Evolutionary conservation across 2,888 invertebrate species (phyloP), one percentile per base, ranked within the genome.

Genomic region (Cecidostiba fungosa): DNA sequence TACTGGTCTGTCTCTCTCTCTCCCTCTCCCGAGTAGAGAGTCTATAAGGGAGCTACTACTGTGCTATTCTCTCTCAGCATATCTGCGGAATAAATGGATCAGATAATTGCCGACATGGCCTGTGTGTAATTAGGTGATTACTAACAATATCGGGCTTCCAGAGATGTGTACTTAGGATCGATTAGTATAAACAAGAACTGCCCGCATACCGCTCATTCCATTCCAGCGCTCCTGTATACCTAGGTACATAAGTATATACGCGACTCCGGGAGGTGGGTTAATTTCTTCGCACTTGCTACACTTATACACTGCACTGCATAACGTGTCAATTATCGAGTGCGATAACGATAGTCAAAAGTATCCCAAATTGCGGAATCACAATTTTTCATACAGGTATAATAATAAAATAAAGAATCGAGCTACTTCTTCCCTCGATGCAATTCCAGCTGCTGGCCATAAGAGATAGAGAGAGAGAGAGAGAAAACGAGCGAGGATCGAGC

Each of bases 141-240:
- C 66, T 26, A 29, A 66, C 29, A 29, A 29, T 66, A 66, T 12
- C 66, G 12, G 26, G 66, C 26, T 29, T 66, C 66, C 66, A 26
- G 10, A 14, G 66, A 66, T 66, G 16, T 66, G 29, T 26, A 66
- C 66, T 66, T 66, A 66, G 66, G 29, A 66, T 66, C 66, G 23
- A 26, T 66, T 66, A 66, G 66, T 66, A 66, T 66, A 66, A 66
- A 66, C 66, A 66, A 66, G 66, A 66, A n/a, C 54, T 59, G 66
- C 29, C 66, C 23, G 59, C 59, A 59, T 59, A 59, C n/a, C 59
- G n/a, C 12, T 59, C 59, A 23, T 59, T 59, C 59, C 59, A 23
- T n/a, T 19, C 16, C 16, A n/a, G 6, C 6, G 50, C 50, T 50
- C 50, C 16, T 16, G 19, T 50, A 6, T 14, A 6, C 16, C 12